Evolutionary conservation across 2,888 invertebrate species (phyloP), one percentile per base, ranked within the genome.

Genomic region (Hypolimnas misippus): DNA sequence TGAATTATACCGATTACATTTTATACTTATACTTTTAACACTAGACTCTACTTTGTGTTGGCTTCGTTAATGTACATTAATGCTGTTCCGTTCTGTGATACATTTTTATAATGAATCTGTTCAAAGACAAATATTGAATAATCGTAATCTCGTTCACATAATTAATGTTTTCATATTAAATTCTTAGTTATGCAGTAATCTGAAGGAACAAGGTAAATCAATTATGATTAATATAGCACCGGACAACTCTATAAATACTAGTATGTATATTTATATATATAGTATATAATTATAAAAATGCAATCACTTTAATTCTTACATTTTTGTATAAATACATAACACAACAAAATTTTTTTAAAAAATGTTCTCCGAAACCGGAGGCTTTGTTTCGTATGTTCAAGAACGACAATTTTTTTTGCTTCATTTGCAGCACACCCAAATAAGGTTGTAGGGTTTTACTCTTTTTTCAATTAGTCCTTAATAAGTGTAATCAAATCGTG

Each of bases 401-500:
- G 61, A 62, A 59, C 58, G 57, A 49, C 59, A 49, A 58, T 40
- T 79, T 82, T 86, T 38, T 87, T 88, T 84, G 77, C 69, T 70
- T 66, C 69, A 68, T 70, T 70, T 68, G 62, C 63, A 65, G 66
- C 51, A 49, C 57, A 42, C 38, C 84, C 83, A 81, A 86, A 87
- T 86, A 87, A 72, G 86, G 85, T 73, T 74, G 70, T 72, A 68
- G 76, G 77, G 76, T 76, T 83, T 79, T 84, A 84, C 49, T 53
- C 57, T 62, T 57, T 67, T 83, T 88, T 87, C 70, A 87, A 89
- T 89, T 87, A 85, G 80, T 73, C 81, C 78, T 76, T 86, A 85
- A 85, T 86, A 83, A 82, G 80, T 79, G 77, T 79, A 83, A 80
- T 83, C 84, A 84, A 86, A 85, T 83, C 79, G 79, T 83, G 81